Evolutionary conservation across 2,888 invertebrate species (phyloP), one percentile per base, ranked within the genome.

Genomic region (Pelosia muscerda): DNA sequence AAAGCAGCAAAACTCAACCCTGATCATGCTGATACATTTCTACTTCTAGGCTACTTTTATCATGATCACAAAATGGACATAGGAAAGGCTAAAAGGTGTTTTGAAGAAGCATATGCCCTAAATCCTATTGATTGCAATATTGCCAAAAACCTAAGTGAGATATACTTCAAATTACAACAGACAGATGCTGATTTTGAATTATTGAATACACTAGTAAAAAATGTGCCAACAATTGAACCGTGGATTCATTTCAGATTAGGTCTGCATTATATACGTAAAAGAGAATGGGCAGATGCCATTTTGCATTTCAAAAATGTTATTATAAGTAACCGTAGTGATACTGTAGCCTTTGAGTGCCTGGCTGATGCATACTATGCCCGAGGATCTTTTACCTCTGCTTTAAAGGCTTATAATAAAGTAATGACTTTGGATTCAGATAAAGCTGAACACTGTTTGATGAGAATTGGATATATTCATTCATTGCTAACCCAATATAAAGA

Each of bases 361-460:
- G 99, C 97, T 54, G 99, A 99, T 95, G 98, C 98, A 0, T 99
- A 99, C 90, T 96, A 97, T 82, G 96, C 96, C n/a, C 95, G 98
- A 78, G 99, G 99, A 2, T 98, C 98, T n/a, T 97, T 96, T 85
- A 97, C 97, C 59, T 98, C 99, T 10, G 98, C 98, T n/a, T 92
- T 98, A 69, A 97, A 97, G 87, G 98, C 98, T 49, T 99, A 98
- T 88, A 96, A 97, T 76, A 97, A 96, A 92, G 97, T 97, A 19
- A 95, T 97, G 59, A 96, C 96, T 84, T 88, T 98, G 69, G 95
- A 96, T 76, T 93, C 96, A 13, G 92, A 89, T 26, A 96, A 96
- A 81, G 77, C 87, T 63, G 88, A 96, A 26, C 98, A 98, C 89
- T 96, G 98, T 8, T 95, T 96, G 78, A 95, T 97, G 66, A 97